phyloP scores from a whole-genome alignment of 1,140 invertebrate genomes.

The Papilio dardanus region DNA sequence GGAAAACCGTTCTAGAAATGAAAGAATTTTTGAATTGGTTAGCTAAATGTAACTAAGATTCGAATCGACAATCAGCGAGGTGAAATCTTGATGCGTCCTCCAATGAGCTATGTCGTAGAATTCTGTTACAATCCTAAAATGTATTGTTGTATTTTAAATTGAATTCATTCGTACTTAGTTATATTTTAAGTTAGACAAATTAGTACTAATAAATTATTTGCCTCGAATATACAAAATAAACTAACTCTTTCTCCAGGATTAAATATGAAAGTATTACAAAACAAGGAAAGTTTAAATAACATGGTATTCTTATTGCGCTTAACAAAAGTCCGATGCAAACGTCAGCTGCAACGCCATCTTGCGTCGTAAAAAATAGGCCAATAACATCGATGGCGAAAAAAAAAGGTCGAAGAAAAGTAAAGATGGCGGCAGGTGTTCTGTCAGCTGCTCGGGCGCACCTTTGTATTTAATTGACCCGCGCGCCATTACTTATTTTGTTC shows the following conservation, averaged over 20 bases:
- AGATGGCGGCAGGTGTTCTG: slow-evolving; percentile 76
- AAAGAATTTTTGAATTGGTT: background rate
- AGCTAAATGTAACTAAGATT: background rate
- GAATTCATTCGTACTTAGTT: no score
- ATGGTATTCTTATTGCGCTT: slow-evolving; percentile 34
- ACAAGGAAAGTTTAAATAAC: background rate
- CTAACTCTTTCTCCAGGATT: background rate
- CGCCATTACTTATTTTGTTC: slow-evolving; percentile 45
- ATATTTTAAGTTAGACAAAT: background rate
- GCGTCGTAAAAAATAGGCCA: slow-evolving; percentile 80
- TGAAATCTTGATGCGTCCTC: background rate
- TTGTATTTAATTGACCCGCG: slow-evolving; percentile 71
- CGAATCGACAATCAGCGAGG: background rate
- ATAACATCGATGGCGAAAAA: slow-evolving; percentile 75
- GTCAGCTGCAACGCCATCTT: slow-evolving; percentile 77
- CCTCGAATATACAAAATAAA: background rate
- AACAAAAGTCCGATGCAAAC: slow-evolving; percentile 53
- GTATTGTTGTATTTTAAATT: no score
- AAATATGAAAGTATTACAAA: background rate
- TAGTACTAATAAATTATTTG: background rate
- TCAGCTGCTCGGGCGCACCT: slow-evolving; percentile 74
- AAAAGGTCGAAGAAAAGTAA: slow-evolving; percentile 74
- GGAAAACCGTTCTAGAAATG: background rate
- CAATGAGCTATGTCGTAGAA: background rate
- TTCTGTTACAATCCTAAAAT: no score